These are phyloP conservation scores for Esox lucius DNA, from an alignment of 2,797 vertebrate species.

Conservation along the genomic window DNA sequence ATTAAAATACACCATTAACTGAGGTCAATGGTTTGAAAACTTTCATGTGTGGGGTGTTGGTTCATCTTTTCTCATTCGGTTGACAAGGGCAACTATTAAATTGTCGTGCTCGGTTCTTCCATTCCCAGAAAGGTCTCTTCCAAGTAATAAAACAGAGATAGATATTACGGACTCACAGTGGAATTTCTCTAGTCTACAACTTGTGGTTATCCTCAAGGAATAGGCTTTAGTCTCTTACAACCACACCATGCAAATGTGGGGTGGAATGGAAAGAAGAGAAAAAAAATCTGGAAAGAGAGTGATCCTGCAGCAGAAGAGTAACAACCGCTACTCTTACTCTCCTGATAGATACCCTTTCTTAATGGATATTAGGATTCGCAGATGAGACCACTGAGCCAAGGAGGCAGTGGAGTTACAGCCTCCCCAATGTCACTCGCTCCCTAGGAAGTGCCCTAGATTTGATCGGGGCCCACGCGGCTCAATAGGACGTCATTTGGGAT, in stretches of 20 bases:
- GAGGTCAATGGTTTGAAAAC: neutral
- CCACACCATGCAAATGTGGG: conserved; percentile 42
- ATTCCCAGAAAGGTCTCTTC: conserved; percentile 23
- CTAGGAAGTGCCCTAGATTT: neutral
- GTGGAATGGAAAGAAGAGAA: conserved; percentile 28
- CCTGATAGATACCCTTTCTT: conserved; percentile 39
- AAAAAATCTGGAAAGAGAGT: conserved; percentile 32
- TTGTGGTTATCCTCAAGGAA: conserved; percentile 51
- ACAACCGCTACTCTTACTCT: conserved; percentile 21
- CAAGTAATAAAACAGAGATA: conserved; percentile 33
- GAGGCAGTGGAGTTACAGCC: neutral
- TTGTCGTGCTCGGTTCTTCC: neutral
- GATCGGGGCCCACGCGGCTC: too few relatives aligned
- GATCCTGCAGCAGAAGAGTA: conserved; percentile 30
- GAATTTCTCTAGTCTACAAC: conserved; percentile 48
- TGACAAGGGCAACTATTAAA: neutral
- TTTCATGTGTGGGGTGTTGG: neutral
- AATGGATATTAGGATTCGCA: conserved; percentile 4
- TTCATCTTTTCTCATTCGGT: neutral
- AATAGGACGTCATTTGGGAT: neutral
- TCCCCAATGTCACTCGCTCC: neutral
- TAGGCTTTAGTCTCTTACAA: conserved; percentile 37
- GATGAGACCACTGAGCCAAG: neutral
- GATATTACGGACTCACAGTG: conserved; percentile 32
- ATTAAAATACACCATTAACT: neutral